A percentile compares a stretch with the other conserved stretches of the same genome.
Conservation (phyloP, 1,140 invertebrate genomes). For the Gryllus bimaculatus region DNA sequence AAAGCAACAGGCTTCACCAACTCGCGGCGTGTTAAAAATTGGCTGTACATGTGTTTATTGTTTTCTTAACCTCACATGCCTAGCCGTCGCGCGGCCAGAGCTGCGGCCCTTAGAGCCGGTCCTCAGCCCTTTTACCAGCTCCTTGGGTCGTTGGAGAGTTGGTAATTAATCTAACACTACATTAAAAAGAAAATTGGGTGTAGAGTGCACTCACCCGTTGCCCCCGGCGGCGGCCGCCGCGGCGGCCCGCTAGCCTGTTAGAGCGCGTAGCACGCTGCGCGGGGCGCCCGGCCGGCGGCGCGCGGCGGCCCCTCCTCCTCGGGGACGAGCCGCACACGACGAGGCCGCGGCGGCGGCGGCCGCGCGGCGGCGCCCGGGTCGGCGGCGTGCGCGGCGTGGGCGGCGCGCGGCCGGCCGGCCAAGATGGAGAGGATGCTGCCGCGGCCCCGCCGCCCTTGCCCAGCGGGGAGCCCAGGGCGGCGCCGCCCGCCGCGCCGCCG, state of each 20-base stretch:
- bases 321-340: background rate
- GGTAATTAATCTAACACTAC: too few relatives aligned
- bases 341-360: background rate
- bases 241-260: constrained; percentile 17
- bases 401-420: constrained; percentile 11
- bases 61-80: too few relatives aligned
- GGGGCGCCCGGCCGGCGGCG: background rate
- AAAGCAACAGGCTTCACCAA: too few relatives aligned
- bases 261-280: constrained; percentile 7
- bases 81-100: too few relatives aligned
- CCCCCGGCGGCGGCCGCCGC: constrained; percentile 10
- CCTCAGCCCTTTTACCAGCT: too few relatives aligned
- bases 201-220: background rate
- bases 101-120: too few relatives aligned
- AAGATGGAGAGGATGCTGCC: constrained; percentile 14
- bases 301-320: constrained; percentile 9
- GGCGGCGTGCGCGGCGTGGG: constrained; percentile 10
- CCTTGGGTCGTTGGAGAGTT: too few relatives aligned
- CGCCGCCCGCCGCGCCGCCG: constrained; percentile 9
- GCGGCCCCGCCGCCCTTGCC: background rate
- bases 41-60: too few relatives aligned
- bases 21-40: too few relatives aligned
- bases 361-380: background rate
- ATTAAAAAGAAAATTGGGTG: background rate
- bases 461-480: background rate